Evolutionary conservation across 1,140 invertebrate genomes (phyloP).

Genomic region (Sycophila sp.): DNA sequence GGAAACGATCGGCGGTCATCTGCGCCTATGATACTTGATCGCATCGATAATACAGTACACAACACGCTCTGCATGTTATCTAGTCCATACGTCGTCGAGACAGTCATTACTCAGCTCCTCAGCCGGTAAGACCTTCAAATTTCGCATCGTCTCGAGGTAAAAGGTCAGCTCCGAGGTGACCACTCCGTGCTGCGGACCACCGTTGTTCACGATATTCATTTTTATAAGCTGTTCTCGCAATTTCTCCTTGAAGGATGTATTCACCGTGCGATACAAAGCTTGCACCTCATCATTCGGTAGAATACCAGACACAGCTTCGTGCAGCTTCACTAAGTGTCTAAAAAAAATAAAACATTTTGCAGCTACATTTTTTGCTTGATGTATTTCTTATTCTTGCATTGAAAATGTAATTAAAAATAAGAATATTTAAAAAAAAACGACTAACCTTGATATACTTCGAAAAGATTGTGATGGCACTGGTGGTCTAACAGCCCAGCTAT

Average conservation of each 20-base stretch:
- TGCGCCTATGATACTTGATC: constrained; percentile 42
- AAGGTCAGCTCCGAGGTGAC: constrained; percentile 96
- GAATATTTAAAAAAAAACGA: constrained; percentile 10
- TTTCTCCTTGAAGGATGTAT: constrained; percentile 88
- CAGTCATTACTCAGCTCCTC: constrained; percentile 78
- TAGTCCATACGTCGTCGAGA: constrained; percentile 83
- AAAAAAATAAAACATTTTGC: too few relatives aligned
- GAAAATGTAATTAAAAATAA: constrained; percentile 43
- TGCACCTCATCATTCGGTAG: constrained; percentile 78
- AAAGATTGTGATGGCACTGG: constrained; percentile 94
- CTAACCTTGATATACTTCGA: constrained; percentile 82
- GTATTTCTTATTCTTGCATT: too few relatives aligned
- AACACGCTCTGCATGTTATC: constrained; percentile 69
- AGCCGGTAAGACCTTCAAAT: constrained; percentile 81
- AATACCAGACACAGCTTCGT: constrained; percentile 88
- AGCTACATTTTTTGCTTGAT: too few relatives aligned
- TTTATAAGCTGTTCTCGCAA: constrained; percentile 84
- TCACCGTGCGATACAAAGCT: constrained; percentile 84
- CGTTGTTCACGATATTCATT: constrained; percentile 93
- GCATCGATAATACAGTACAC: constrained; percentile 61
- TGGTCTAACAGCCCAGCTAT: constrained; percentile 91
- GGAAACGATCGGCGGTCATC: constrained; percentile 18
- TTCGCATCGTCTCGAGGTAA: constrained; percentile 91
- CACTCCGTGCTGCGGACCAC: constrained; percentile 94
- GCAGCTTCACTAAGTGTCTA: constrained; percentile 89